Base-by-base conservation (phyloP, 1,140 invertebrate genomes). In the silkworm (Bombyx mori) region DNA sequence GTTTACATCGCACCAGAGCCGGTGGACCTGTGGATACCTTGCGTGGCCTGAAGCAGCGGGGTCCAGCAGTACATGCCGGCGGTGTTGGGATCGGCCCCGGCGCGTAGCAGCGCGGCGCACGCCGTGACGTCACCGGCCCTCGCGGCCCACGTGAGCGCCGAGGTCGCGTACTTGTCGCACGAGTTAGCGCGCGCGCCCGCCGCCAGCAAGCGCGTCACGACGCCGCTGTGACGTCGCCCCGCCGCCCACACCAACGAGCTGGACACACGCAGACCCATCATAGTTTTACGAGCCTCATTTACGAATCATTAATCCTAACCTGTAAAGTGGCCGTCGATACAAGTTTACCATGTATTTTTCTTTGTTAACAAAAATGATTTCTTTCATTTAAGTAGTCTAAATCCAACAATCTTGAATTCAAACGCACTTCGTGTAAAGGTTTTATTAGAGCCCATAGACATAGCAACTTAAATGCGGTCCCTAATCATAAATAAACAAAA, bases 151-250 rank as follows among this genome's bases (percentile, higher is more conserved):
- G 99, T 94, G 5, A 99, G 84, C 2, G 98, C 96, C 1, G 98
- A 98, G 1, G 97, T 99, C 10, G 97, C 98, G 89, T 99, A 99
- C 91, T 98, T 98, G 83, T 98, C 97, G 47, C 95, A 94, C 42
- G 95, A 92, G 88, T 98, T 98, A 18, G 97, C 92, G 83, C 98
- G 97, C 58, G 97, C 96, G 35, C 95, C 96, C 63, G 95, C 92
- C 61, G 91, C 88, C 52, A 99, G 89, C 35, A 99, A 89, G 58
- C 93, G 89, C 72, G 92, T 91, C 2, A 96, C 96, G 65, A 99
- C 96, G 62, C 95, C 92, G 12, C 91, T 90, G 87, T 96, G 93
- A 8, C 97, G 96, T 67, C 98, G 89, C 0, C 98, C 98, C 3
- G 97, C 91, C 8, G 98, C 97, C 96, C 98, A 99, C 42, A 98